Evolutionary conservation across 2,888 invertebrate species (phyloP), one percentile per base, ranked within the genome.

Genomic region (Blastobasis adustella): DNA sequence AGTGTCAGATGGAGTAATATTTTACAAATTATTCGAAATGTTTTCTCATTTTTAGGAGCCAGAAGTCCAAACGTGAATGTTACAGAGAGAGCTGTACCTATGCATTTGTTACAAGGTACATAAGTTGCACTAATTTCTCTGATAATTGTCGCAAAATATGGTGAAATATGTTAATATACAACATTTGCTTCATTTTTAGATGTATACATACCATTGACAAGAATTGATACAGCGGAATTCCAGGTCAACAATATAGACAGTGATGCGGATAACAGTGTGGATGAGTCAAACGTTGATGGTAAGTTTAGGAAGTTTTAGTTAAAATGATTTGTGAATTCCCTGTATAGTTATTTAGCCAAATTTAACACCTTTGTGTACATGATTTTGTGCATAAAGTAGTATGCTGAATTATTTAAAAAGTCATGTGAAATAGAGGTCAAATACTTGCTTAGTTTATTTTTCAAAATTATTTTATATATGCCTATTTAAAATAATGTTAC

Each of bases 81-180:
- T 3, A 63, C 76, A 2, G 66, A 73, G 23, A 71, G 82, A 52
- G 73, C 83, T 5, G 57, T 84, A 52, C 83, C 86, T 0, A 73
- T 86, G 75, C 81, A 76, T 51, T 71, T 85, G 74, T 68, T 86
- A 62, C 84, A 82, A 81, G 85, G 86, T 86, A 70, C 7, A 46
- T 36, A 36, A 10, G 45, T 10, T n/a, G 5, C 42, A 8, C n/a
- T 23, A 42, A 41, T 42, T 10, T 39, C 40, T 46, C 38, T 23
- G 9, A 8, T 45, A 49, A 37, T 36, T 40, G 48, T 38, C n/a
- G 3, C 23, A 23, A 23, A 23, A 2, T 23, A 23, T 23, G 23
- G 3, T 23, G 3, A 23, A 23, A 23, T 23, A 23, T 23, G 23
- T 23, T 23, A 23, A 23, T 23, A 23, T 23, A 23, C 2, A 23